Base-by-base conservation (phyloP, 2,888 invertebrate species). In the Axea sp. region DNA sequence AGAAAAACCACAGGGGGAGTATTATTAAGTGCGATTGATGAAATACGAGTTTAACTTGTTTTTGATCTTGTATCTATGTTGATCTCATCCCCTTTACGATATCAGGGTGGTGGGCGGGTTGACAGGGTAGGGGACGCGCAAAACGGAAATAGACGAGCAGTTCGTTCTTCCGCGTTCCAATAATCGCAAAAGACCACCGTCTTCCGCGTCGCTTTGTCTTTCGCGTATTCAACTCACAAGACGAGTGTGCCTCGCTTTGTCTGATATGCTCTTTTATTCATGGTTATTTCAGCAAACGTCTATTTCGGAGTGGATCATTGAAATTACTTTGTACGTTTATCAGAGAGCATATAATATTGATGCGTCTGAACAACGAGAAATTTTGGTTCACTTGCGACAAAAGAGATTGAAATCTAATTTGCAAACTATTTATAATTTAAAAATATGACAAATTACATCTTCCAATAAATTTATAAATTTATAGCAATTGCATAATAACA, bases 91-190 rank as follows among this genome's bases (percentile, higher is more conserved):
- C 64, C 60, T 43, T 75, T 39, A 57, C 55, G 51, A 64, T 68
- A 71, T 68, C 49, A 19, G 39, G 53, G 43, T 28, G 41, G 74
- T 47, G 69, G 64, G 24, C 60, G 64, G 64, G 41, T 8, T 9
- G 37, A 45, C 73, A 51, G 71, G 65, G 60, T 51, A 65, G 72
- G 71, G 68, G 53, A 65, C 69, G 80, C 78, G 80, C 77, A 81
- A 82, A 83, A 83, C 82, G 82, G 79, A 82, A 82, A 83, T 82
- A 82, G 82, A 81, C 77, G 76, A 74, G 75, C 76, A 67, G 74
- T 77, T 77, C 77, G 76, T 77, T 82, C 80, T 84, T 81, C 79
- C 82, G 80, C 80, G 80, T 82, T 82, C 83, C 81, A 82, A 82
- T 81, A 83, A 83, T 83, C 80, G 77, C 74, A 73, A 76, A 53